These are phyloP conservation scores for Salticus scenicus DNA, from an alignment of 2,888 invertebrate genomes.

Conservation along the genomic window DNA sequence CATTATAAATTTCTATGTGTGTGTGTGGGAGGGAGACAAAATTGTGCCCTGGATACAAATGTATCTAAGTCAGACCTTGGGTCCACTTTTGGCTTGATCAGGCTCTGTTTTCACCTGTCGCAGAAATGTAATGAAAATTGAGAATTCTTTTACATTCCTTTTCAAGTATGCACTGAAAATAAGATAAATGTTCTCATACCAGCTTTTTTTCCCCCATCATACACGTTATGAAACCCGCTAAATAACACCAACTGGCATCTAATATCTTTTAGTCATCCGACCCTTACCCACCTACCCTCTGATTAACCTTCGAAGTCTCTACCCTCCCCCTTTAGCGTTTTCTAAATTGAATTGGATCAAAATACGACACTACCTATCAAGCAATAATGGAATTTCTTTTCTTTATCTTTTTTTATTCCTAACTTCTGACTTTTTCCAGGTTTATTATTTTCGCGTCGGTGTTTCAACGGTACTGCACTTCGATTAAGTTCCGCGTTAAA, in stretches of 20 bases:
- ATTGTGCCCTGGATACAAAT: too few species aligned
- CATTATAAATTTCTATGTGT: too few species aligned
- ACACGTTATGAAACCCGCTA: not conserved
- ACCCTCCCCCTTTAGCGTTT: not conserved
- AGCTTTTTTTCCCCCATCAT: not conserved
- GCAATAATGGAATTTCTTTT: constrained; percentile 37
- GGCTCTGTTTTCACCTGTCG: too few species aligned
- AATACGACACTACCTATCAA: constrained; percentile 62
- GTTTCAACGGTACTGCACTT: constrained; percentile 43
- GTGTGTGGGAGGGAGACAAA: too few species aligned
- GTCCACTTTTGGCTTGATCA: too few species aligned
- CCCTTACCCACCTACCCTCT: not conserved
- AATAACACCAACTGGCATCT: constrained; percentile 10
- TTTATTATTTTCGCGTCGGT: constrained; percentile 13
- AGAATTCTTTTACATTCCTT: too few species aligned
- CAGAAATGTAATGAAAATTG: too few species aligned
- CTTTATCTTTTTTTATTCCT: not conserved
- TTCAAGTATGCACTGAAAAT: too few species aligned
- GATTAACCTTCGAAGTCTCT: constrained; percentile 49
- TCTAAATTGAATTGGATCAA: constrained; percentile 69
- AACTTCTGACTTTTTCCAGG: constrained; percentile 10
- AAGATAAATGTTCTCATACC: too few species aligned
- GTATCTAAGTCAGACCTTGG: too few species aligned
- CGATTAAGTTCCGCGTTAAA: constrained; percentile 68
- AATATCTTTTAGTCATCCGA: not conserved